These are phyloP conservation scores for Gryon sp. DNA, from an alignment of 1,140 invertebrate genomes.

Conservation along the genomic window DNA sequence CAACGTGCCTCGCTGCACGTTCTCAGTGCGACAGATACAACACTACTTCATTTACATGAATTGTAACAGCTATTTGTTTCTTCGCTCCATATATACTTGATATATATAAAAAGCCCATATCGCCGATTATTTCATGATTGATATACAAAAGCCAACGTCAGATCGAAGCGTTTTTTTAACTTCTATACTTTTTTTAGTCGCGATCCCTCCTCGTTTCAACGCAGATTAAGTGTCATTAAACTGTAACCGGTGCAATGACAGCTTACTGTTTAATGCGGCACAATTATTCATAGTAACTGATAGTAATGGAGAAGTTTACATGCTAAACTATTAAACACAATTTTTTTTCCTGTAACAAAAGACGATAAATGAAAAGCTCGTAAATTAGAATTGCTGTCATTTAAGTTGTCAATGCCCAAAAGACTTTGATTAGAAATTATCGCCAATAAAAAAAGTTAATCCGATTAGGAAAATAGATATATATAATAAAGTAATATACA, in stretches of 20 bases:
- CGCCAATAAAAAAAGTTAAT: too few relatives aligned
- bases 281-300: slow-evolving; percentile 3
- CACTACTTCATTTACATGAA: slow-evolving; percentile 7
- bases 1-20: slow-evolving; percentile 27
- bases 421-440: too few relatives aligned
- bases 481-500: too few relatives aligned
- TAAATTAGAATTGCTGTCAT: too few relatives aligned
- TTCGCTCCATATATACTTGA: too few relatives aligned
- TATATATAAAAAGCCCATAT: too few relatives aligned
- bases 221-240: slow-evolving; percentile 34
- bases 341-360: too few relatives aligned
- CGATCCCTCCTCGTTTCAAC: slow-evolving; percentile 12
- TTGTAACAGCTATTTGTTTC: neutral
- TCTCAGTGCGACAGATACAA: slow-evolving; percentile 1
- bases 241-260: slow-evolving; percentile 18
- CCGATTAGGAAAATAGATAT: too few relatives aligned
- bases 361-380: too few relatives aligned
- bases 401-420: too few relatives aligned
- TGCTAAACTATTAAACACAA: neutral
- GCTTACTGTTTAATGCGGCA: slow-evolving; percentile 5
- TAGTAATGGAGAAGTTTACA: neutral
- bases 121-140: too few relatives aligned
- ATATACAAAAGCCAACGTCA: neutral
- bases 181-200: too few relatives aligned
- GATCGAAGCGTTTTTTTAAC: neutral